Base-by-base conservation (phyloP, 2,113 vertebrate species). In the Leucopsar rothschildi region DNA sequence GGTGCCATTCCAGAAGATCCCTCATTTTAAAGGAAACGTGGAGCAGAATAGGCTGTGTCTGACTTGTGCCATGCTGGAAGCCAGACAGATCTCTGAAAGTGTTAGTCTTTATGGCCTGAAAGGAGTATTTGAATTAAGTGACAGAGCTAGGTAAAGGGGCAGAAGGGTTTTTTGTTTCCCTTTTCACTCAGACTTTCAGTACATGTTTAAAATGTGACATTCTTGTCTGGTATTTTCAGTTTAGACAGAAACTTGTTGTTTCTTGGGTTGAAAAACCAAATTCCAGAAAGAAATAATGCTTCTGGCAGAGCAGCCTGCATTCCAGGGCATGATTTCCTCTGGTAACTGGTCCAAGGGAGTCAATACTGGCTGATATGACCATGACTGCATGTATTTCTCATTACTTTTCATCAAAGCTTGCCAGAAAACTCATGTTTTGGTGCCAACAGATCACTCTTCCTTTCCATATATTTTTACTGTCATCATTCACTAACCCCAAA, bases 321-420 rank as follows among this genome's bases (percentile, higher is more conserved):
- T 96, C 94, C 96, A 96, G 85, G 90, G 61, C 69, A 75, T 84
- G 79, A 93, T 94, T 96, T 96, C 86, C 92, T 94, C 76, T 92
- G 65, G 44, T 86, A 75, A 94, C 80, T 86, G 61, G 76, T 88
- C 90, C 92, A 94, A 59, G 55, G 90, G 87, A 95, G 78, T 90
- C 87, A 86, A 15, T 82, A 75, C 65, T 96, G 90, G 93, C 72
- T 88, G 86, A 88, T 94, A 88, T 33, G 76, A 53, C 52, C 65
- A 60, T 52, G 40, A 83, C 60, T 90, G 82, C 57, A 92, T 94
- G 82, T 90, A 95, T 95, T 95, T 97, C 90, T 92, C 90, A 96
- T 96, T 95, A 92, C 55, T 94, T 94, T 92, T 84, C 69, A 60
- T 83, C 57, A 83, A 75, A 93, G 83, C 69, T 81, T 88, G 92